phyloP scores from a whole-genome alignment of 2,113 vertebrate species.

The Amphiprion percula region DNA sequence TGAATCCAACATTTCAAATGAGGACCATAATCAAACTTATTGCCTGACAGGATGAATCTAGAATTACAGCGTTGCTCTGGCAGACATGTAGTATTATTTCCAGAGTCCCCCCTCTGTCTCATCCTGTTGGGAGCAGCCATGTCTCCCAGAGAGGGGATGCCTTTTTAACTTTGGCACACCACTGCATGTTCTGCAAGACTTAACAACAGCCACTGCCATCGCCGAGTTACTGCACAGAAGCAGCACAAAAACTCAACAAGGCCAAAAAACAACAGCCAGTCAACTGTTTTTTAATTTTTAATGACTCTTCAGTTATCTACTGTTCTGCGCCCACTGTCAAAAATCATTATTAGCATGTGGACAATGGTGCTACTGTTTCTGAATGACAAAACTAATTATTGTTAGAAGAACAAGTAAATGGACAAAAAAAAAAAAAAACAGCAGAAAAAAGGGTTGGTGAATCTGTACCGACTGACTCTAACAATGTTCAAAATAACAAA shows the following conservation, averaged over 20 bases:
- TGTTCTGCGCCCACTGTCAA: constrained; percentile 57
- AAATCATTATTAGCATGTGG: constrained; percentile 65
- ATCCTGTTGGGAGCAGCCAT: constrained; percentile 51
- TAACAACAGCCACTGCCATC: constrained; percentile 30
- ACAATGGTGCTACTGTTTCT: constrained; percentile 75
- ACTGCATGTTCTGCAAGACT: constrained; percentile 44
- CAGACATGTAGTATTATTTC: constrained; percentile 65
- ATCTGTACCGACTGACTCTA: constrained; percentile 74
- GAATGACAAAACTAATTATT: constrained; percentile 80
- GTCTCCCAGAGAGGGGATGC: constrained; percentile 36
- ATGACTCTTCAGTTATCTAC: constrained; percentile 53
- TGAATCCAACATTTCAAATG: constrained; percentile 77
- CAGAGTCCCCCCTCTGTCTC: constrained; percentile 56
- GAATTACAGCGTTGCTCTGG: constrained; percentile 60
- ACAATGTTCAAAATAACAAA: constrained; percentile 78
- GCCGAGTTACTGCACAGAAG: constrained; percentile 28
- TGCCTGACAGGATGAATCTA: constrained; percentile 78
- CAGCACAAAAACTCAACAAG: constrained; percentile 14
- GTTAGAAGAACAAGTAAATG: constrained; percentile 76
- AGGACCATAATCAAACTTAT: constrained; percentile 81
- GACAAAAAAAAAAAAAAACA: constrained; percentile 56
- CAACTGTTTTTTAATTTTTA: constrained; percentile 45
- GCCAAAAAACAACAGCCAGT: constrained; percentile 43
- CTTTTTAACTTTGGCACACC: constrained; percentile 44
- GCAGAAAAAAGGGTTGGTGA: constrained; percentile 72